Conservation (phyloP, 2,888 invertebrate genomes). For the Drosophila maculinotata region DNA sequence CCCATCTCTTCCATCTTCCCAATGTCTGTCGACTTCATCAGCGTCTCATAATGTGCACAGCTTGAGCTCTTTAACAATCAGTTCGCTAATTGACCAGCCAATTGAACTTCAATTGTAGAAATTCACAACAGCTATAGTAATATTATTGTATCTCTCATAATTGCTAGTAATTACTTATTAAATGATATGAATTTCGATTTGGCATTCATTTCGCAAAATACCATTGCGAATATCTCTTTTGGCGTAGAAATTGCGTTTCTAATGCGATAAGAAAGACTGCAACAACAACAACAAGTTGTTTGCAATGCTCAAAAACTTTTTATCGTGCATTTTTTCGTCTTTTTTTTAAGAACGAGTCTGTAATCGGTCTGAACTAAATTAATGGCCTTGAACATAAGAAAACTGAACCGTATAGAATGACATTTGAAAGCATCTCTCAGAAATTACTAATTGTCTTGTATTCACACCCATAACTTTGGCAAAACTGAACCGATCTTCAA, state of each 20-base stretch:
- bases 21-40: conserved; percentile 6
- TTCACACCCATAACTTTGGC: too few relatives aligned
- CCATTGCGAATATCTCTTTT: conserved; percentile 1
- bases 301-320: conserved; percentile 1
- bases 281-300: conserved; percentile 1
- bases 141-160: conserved; percentile 5
- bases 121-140: conserved; percentile 20
- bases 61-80: conserved; percentile 47
- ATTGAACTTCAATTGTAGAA: conserved; percentile 33
- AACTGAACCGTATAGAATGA: background rate
- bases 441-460: too few relatives aligned
- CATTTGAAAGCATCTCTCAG: too few relatives aligned
- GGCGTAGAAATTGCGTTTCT: conserved; percentile 31
- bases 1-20: background rate
- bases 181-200: conserved; percentile 30
- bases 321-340: background rate
- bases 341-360: background rate
- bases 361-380: conserved; percentile 4
- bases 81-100: conserved; percentile 56
- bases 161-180: conserved; percentile 38
- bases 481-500: too few relatives aligned
- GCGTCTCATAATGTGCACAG: conserved; percentile 12
- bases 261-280: conserved; percentile 21
- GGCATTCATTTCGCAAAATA: conserved; percentile 23
- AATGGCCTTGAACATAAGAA: conserved; percentile 6